phyloP scores from a whole-genome alignment of 2,888 invertebrate species.

The Pyrochroa serraticornis region DNA sequence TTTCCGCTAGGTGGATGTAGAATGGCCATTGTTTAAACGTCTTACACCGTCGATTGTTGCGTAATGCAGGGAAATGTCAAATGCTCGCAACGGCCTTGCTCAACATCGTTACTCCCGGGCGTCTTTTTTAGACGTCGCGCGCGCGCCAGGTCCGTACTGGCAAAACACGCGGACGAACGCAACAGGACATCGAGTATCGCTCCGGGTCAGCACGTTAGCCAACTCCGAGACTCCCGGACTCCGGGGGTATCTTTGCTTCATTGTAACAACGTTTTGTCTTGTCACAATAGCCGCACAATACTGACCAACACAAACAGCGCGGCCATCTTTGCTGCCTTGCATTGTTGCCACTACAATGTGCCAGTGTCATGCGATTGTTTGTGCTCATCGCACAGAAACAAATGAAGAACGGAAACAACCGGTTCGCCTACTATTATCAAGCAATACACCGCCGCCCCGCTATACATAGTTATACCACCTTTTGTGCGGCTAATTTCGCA shows the following conservation, averaged over 20 bases:
- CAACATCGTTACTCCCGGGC: slow-evolving; percentile 18
- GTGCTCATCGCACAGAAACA: slow-evolving; percentile 53
- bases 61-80: slow-evolving; percentile 52
- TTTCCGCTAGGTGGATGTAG: slow-evolving; percentile 54
- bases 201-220: slow-evolving; percentile 3
- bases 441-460: slow-evolving; percentile 43
- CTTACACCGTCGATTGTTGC: slow-evolving; percentile 53
- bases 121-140: not conserved
- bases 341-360: slow-evolving; percentile 53
- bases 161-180: not conserved
- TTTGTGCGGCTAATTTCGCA: slow-evolving; percentile 49
- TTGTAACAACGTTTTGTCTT: slow-evolving; percentile 50
- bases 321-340: slow-evolving; percentile 49
- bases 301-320: slow-evolving; percentile 51
- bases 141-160: slow-evolving; percentile 2
- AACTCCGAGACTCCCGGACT: not conserved
- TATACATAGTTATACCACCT: slow-evolving; percentile 41
- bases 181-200: not conserved
- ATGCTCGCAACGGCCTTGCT: slow-evolving; percentile 44
- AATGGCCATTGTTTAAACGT: slow-evolving; percentile 55
- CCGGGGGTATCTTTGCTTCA: slow-evolving; percentile 42
- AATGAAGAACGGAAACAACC: slow-evolving; percentile 55
- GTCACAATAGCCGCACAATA: slow-evolving; percentile 49
- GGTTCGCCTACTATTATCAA: slow-evolving; percentile 53
- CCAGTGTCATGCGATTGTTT: slow-evolving; percentile 53